Evolutionary conservation across 2,797 vertebrate genomes (phyloP).

Genomic region (Ceryle rudis): DNA sequence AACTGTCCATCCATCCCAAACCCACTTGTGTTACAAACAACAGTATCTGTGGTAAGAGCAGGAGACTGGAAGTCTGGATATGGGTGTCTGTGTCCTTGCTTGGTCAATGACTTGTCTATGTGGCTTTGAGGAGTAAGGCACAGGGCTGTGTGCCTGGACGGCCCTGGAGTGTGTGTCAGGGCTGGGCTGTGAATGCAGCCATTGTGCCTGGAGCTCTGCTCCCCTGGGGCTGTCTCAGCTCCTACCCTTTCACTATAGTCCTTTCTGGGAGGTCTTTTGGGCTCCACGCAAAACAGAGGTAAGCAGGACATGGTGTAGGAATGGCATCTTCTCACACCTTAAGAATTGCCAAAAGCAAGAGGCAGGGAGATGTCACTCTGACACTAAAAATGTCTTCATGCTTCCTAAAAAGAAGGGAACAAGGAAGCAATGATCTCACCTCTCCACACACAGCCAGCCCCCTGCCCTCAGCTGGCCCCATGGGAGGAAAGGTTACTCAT

Average conservation of each 20-base stretch:
- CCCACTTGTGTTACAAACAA: neutral
- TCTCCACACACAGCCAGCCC: neutral
- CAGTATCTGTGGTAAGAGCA: slow-evolving; percentile 13
- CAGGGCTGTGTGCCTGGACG: neutral
- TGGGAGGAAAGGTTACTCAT: neutral
- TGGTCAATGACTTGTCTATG: slow-evolving; percentile 13
- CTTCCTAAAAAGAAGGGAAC: neutral
- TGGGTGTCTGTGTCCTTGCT: fast-evolving
- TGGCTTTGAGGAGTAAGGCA: neutral
- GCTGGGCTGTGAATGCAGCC: neutral
- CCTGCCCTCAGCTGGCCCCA: neutral
- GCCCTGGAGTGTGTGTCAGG: neutral
- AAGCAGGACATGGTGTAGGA: neutral
- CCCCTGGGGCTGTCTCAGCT: neutral
- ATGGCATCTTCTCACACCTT: fast-evolving
- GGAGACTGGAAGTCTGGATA: slow-evolving; percentile 26
- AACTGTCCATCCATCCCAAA: neutral
- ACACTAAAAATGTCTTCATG: neutral
- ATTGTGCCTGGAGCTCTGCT: neutral
- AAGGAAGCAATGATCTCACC: neutral
- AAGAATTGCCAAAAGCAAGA: neutral
- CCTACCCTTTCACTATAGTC: neutral
- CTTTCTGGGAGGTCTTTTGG: neutral
- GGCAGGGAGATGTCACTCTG: neutral
- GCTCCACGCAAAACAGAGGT: neutral